Evolutionary conservation across 2,113 vertebrate species (phyloP), one percentile per base, ranked within the genome.

Genomic region (Toxotes jaculatrix): DNA sequence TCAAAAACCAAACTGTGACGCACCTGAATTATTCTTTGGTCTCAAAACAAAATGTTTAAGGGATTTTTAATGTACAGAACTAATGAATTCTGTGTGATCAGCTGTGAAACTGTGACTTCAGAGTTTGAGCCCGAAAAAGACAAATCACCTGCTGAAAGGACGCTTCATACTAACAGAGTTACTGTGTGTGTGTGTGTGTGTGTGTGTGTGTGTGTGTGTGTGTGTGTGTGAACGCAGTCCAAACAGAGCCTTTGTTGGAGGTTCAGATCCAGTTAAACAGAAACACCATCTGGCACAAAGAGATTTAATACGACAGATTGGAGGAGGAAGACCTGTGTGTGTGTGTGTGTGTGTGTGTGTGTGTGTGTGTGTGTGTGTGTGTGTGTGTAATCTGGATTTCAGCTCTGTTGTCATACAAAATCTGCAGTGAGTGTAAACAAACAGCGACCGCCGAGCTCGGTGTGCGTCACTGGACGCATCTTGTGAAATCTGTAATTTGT

Each of bases 351-450:
- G 61, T 61, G 74, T 63, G 63, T 65, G 78, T 57, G 78, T 61
- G 77, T 47, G 80, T 64, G 86, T 64, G 67, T 77, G 78, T 76
- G 72, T 76, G 84, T 75, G 78, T 68, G 83, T 59, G 78, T 51
- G 78, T 55, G 69, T 67, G 68, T 68, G 63, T 80, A 71, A 91
- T 85, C 90, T 84, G 89, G 91, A 77, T 91, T 87, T 80, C 49
- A 67, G 61, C 71, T 77, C 43, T 92, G 92, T 89, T 90, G 80
- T 83, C 87, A 89, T 78, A 91, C 86, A 92, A 57, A 86, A 90
- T 67, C 66, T 55, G 74, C 70, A 75, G 61, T n/a, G 14, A 78
- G 53, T 74, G 81, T 77, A 89, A 88, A 91, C 89, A 93, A 79
- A 88, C 70, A 83, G 60, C n/a, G 83, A 71, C 51, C 42, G 66